These are phyloP conservation scores for Cricetomys ansorgei DNA, from an alignment of 2,113 vertebrate genomes.

Conservation along the genomic window DNA sequence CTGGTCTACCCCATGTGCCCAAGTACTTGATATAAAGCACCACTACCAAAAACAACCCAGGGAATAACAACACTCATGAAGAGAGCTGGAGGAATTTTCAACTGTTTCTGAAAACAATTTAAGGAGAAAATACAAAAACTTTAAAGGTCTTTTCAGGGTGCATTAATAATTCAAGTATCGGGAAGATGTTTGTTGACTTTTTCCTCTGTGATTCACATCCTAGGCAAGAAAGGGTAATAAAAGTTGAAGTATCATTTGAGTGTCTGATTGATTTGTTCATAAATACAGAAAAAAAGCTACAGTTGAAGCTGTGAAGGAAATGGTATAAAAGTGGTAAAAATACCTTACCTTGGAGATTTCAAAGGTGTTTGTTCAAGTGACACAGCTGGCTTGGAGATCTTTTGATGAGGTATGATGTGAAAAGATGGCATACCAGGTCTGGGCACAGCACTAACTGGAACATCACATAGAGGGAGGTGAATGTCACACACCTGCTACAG, in stretches of 20 bases:
- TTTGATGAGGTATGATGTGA: background rate
- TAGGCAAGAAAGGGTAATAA: background rate
- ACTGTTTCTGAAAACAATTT: background rate
- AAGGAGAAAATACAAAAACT: background rate
- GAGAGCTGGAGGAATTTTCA: background rate
- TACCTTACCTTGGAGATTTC: background rate
- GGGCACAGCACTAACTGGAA: rapidly evolving
- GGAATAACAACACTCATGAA: background rate
- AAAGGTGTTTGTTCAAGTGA: rapidly evolving
- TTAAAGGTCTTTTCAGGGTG: background rate
- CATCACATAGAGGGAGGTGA: background rate
- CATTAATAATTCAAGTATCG: background rate
- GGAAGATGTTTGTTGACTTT: background rate
- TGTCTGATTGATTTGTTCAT: background rate
- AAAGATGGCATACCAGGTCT: rapidly evolving
- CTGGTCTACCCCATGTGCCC: background rate
- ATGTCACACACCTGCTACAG: background rate
- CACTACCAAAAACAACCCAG: background rate
- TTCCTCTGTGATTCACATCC: background rate
- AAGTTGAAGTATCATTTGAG: background rate
- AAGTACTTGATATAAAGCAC: background rate
- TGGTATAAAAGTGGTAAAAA: background rate
- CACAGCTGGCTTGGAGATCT: background rate
- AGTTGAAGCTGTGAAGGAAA: background rate
- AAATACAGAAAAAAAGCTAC: background rate